phyloP scores from a whole-genome alignment of 2,113 vertebrate species.

The Chloropsis cyanopogon region DNA sequence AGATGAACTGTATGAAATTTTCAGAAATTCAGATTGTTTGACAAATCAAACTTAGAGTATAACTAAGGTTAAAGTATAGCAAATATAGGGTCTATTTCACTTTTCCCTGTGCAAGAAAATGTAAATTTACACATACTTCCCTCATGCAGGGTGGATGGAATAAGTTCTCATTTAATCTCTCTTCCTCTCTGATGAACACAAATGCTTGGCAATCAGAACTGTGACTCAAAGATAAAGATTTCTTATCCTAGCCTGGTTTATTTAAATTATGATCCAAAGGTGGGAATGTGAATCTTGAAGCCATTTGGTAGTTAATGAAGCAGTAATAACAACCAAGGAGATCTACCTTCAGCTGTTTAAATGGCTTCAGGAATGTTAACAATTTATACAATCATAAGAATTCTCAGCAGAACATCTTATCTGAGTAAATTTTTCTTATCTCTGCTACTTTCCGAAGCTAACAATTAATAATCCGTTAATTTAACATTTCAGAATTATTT shows the following conservation, averaged over 20 bases:
- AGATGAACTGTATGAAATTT: background rate
- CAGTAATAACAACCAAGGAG: background rate
- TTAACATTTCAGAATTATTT: background rate
- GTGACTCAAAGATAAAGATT: constrained; percentile 20
- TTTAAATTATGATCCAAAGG: constrained; percentile 12
- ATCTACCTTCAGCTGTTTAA: constrained; percentile 21
- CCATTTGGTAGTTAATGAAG: constrained; percentile 41
- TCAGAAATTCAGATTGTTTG: background rate
- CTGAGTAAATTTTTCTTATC: constrained; percentile 4
- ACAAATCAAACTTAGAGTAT: background rate
- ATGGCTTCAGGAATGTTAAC: background rate
- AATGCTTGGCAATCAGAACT: background rate
- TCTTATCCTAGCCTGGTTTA: background rate
- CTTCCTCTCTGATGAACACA: background rate
- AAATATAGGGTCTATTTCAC: background rate
- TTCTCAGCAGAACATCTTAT: background rate
- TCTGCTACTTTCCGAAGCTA: background rate
- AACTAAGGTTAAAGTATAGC: background rate
- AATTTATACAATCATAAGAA: background rate
- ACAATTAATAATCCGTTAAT: background rate
- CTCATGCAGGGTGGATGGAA: background rate
- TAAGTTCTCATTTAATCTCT: background rate
- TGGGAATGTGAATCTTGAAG: background rate
- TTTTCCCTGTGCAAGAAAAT: background rate
- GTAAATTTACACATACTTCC: background rate